Percentiles rank a stretch among this genome's conserved stretches.
Conservation (phyloP, 2,888 invertebrate genomes). For the Gari tellinella region DNA sequence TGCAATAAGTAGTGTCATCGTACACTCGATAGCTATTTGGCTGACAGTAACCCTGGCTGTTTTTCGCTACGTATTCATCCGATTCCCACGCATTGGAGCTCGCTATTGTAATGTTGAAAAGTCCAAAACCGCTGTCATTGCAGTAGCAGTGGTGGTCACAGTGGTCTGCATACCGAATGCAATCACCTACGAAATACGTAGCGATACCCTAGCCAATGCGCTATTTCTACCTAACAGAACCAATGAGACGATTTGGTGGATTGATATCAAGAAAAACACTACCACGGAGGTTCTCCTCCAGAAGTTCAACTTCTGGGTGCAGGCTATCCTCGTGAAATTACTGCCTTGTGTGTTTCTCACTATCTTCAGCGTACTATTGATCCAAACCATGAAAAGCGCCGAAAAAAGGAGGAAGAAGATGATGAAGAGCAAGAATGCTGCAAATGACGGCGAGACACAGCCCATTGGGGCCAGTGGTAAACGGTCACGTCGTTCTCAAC, state of each 20-base stretch:
- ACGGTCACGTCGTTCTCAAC: constrained; percentile 85
- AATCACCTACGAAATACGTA: constrained; percentile 86
- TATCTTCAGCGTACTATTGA: constrained; percentile 86
- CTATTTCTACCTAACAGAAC: constrained; percentile 11
- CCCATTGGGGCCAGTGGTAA: constrained; percentile 62
- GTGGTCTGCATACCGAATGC: constrained; percentile 83
- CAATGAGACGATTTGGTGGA: constrained; percentile 74
- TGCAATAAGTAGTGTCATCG: constrained; percentile 93
- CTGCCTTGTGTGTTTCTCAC: constrained; percentile 95
- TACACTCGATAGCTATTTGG: constrained; percentile 97
- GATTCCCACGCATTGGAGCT: constrained; percentile 90
- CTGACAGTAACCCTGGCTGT: constrained; percentile 96
- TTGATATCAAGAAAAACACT: constrained; percentile 86
- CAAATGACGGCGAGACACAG: constrained; percentile 67
- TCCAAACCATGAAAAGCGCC: constrained; percentile 84
- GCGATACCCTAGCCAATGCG: constrained; percentile 6
- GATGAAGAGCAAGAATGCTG: constrained; percentile 64
- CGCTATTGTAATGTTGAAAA: constrained; percentile 93
- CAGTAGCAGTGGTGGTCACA: constrained; percentile 77
- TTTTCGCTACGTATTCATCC: constrained; percentile 90
- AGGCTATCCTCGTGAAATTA: constrained; percentile 95
- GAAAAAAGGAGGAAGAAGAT: constrained; percentile 79
- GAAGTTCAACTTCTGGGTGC: constrained; percentile 94
- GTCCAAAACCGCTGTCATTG: constrained; percentile 92
- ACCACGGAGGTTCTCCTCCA: constrained; percentile 72